These are phyloP conservation scores for Cremastobaeus sp. DNA, from an alignment of 2,888 invertebrate species.

Conservation along the genomic window DNA sequence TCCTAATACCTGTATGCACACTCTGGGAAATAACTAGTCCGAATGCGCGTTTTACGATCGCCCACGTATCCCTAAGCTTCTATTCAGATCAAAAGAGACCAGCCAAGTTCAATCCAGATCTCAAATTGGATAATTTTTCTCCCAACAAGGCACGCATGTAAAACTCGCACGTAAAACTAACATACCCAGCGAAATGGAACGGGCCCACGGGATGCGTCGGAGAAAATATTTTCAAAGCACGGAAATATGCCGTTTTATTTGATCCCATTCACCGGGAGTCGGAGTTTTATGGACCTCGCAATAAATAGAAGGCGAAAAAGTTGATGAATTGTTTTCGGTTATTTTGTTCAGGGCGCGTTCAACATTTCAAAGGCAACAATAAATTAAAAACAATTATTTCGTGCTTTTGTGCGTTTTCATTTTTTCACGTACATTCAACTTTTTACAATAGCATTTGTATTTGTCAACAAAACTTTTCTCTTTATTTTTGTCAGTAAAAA, in stretches of 20 bases:
- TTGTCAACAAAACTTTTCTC: too few species aligned
- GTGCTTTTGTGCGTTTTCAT: too few species aligned
- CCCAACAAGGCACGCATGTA: constrained; percentile 47
- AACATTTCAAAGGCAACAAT: too few species aligned
- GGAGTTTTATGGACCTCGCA: too few species aligned
- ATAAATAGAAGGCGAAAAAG: too few species aligned
- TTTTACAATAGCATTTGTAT: too few species aligned
- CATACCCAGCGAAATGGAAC: constrained; percentile 15
- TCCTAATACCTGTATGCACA: constrained; percentile 51
- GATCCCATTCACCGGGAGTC: not conserved
- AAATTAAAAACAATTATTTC: too few species aligned
- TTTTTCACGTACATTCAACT: too few species aligned
- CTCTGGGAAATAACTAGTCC: constrained; percentile 44
- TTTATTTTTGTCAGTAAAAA: too few species aligned
- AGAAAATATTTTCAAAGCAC: not conserved
- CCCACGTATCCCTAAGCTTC: constrained; percentile 49
- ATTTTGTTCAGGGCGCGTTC: too few species aligned
- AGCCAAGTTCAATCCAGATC: constrained; percentile 55
- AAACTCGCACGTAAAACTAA: constrained; percentile 38
- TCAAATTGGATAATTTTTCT: constrained; percentile 60
- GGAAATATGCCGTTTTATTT: not conserved
- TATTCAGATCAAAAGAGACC: constrained; percentile 54
- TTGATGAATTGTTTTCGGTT: too few species aligned
- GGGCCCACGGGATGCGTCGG: not conserved
- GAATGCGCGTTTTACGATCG: constrained; percentile 58